A percentile compares a stretch with the other conserved stretches of the same genome.
phyloP scores from a whole-genome alignment of 2,113 vertebrate species.

The Vulpes vulpes region DNA sequence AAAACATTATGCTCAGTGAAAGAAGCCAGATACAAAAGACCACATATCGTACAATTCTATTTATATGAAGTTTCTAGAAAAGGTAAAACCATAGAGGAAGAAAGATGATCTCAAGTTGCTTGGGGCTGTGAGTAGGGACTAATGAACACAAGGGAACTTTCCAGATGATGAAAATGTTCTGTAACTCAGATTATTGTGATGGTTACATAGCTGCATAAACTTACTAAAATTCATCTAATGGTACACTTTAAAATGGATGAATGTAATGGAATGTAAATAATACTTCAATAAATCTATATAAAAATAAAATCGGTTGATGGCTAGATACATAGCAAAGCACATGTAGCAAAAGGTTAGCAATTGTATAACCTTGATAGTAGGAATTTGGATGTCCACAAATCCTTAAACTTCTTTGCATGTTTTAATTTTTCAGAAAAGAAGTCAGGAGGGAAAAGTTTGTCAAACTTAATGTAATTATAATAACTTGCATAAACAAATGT shows the following conservation, averaged over 20 bases:
- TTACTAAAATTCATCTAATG: slow-evolving; percentile 4
- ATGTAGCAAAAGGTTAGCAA: not conserved
- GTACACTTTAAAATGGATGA: not conserved
- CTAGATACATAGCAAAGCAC: not conserved
- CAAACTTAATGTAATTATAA: not conserved
- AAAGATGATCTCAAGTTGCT: slow-evolving; percentile 2
- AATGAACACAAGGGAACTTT: not conserved
- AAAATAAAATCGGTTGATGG: slow-evolving; percentile 3
- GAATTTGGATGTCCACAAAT: not conserved
- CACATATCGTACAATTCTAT: not conserved
- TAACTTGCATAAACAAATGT: not conserved
- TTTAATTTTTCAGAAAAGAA: slow-evolving; percentile 8
- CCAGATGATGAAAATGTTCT: not conserved
- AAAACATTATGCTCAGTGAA: not conserved
- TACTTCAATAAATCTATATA: slow-evolving; percentile 5
- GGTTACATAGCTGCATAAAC: not conserved
- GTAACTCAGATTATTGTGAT: not conserved
- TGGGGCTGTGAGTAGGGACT: not conserved
- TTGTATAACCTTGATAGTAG: not conserved
- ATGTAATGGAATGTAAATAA: not conserved
- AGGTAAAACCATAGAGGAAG: not conserved
- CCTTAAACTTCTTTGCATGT: not conserved
- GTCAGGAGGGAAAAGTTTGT: not conserved
- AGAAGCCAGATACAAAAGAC: not conserved
- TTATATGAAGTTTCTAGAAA: slow-evolving; percentile 29